These are phyloP conservation scores for Yponomeuta evonymella DNA, from an alignment of 2,888 invertebrate genomes.

Conservation along the genomic window DNA sequence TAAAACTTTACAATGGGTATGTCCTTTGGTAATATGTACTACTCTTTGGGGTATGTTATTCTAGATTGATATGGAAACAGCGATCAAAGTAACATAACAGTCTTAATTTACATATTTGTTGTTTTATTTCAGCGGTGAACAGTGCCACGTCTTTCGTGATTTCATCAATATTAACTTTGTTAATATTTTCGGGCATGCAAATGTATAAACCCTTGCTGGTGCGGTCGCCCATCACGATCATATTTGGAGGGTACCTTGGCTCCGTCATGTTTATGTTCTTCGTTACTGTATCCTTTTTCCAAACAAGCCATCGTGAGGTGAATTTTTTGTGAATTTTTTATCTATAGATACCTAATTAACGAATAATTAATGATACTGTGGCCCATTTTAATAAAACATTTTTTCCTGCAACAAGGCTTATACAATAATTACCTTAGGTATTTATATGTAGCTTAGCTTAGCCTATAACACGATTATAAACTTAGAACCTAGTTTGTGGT, in stretches of 20 bases:
- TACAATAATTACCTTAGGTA: too few species aligned
- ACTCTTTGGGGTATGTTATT: not conserved
- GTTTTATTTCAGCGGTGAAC: constrained; percentile 78
- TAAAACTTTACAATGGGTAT: not conserved
- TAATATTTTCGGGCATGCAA: constrained; percentile 94
- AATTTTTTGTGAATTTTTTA: too few species aligned
- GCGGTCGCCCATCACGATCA: constrained; percentile 87
- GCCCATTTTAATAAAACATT: too few species aligned
- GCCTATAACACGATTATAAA: too few species aligned
- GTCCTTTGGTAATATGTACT: too few species aligned
- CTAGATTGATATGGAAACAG: too few species aligned
- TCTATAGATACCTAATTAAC: too few species aligned
- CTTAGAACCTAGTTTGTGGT: too few species aligned
- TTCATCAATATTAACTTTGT: constrained; percentile 86
- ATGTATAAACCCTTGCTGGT: constrained; percentile 89
- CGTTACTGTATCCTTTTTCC: constrained; percentile 82
- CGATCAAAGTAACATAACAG: not conserved
- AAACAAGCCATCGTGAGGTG: too few species aligned
- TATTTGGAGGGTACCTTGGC: constrained; percentile 92
- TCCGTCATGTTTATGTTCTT: constrained; percentile 90
- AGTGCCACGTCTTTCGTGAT: constrained; percentile 85
- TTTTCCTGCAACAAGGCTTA: too few species aligned
- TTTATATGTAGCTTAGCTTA: too few species aligned
- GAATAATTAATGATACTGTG: too few species aligned
- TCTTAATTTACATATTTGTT: not conserved